phyloP scores from a whole-genome alignment of 2,113 vertebrate genomes.

The Electrona antarctica region DNA sequence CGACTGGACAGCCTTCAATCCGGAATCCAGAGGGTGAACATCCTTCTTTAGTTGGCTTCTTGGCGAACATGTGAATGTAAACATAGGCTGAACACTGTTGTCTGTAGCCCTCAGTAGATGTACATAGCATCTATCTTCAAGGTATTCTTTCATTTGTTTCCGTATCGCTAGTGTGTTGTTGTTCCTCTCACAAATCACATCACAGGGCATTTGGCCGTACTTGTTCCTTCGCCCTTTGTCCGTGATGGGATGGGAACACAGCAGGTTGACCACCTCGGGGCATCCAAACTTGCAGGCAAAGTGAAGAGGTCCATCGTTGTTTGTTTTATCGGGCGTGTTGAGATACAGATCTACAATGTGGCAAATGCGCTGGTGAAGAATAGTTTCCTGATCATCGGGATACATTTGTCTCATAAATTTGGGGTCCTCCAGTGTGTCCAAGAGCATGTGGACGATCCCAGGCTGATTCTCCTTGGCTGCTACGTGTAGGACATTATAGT shows the following conservation, averaged over 20 bases:
- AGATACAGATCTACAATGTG: slow-evolving; percentile 89
- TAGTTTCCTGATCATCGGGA: slow-evolving; percentile 80
- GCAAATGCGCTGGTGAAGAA: slow-evolving; percentile 83
- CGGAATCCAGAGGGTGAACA: neutral
- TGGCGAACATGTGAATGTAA: slow-evolving; percentile 84
- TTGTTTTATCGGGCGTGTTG: slow-evolving; percentile 86
- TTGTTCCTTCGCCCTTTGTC: slow-evolving; percentile 85
- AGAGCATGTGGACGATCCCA: slow-evolving; percentile 78
- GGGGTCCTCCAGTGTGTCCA: slow-evolving; percentile 85
- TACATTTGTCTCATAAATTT: slow-evolving; percentile 91
- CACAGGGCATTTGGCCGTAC: slow-evolving; percentile 82
- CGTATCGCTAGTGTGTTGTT: slow-evolving; percentile 80
- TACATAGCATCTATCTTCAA: slow-evolving; percentile 86
- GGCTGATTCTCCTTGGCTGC: slow-evolving; percentile 87
- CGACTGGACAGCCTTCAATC: slow-evolving; percentile 74
- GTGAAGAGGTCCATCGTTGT: slow-evolving; percentile 87
- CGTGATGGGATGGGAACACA: slow-evolving; percentile 85
- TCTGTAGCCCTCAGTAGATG: slow-evolving; percentile 86
- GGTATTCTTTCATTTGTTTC: slow-evolving; percentile 81
- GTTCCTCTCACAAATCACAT: slow-evolving; percentile 89
- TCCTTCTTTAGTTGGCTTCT: slow-evolving; percentile 66
- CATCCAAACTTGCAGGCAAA: slow-evolving; percentile 92
- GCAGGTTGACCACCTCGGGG: slow-evolving; percentile 82
- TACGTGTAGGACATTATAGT: slow-evolving; percentile 90
- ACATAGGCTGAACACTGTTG: slow-evolving; percentile 83